Percentiles rank a stretch among this genome's conserved stretches.
Evolutionary conservation across 1,140 invertebrate genomes (phyloP).

Genomic region (Sarcophaga peregrina): DNA sequence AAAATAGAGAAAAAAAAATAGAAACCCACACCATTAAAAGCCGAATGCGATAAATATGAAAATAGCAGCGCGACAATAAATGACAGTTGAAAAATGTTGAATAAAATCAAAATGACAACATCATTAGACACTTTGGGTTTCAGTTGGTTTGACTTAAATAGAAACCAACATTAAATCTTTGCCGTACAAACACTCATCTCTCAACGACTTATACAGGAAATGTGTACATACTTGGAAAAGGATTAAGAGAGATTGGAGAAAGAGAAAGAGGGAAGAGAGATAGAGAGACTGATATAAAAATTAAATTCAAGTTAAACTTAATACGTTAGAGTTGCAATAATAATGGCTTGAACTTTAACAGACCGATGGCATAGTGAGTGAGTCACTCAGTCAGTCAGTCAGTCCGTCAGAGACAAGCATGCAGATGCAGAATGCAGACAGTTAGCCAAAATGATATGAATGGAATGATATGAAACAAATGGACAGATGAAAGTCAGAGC

Average conservation of each 20-base stretch:
- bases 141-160: background rate
- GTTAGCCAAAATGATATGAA: background rate
- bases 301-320: conserved; percentile 17
- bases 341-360: background rate
- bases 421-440: too few species aligned
- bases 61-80: conserved; percentile 6
- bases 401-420: background rate
- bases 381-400: background rate
- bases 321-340: background rate
- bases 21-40: background rate
- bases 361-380: background rate
- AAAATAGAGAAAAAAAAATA: too few species aligned
- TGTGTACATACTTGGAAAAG: background rate
- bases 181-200: background rate
- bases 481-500: conserved; percentile 4
- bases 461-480: background rate
- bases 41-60: conserved; percentile 7
- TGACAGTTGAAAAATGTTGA: conserved; percentile 27
- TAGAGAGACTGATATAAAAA: conserved; percentile 6
- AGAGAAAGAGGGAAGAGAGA: too few species aligned
- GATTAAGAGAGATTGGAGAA: background rate
- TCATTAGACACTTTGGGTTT: conserved; percentile 32
- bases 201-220: background rate
- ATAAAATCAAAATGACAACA: conserved; percentile 17
- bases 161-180: background rate